Conservation (phyloP, 2,888 invertebrate genomes). For the Lacanobia wlatinum region DNA sequence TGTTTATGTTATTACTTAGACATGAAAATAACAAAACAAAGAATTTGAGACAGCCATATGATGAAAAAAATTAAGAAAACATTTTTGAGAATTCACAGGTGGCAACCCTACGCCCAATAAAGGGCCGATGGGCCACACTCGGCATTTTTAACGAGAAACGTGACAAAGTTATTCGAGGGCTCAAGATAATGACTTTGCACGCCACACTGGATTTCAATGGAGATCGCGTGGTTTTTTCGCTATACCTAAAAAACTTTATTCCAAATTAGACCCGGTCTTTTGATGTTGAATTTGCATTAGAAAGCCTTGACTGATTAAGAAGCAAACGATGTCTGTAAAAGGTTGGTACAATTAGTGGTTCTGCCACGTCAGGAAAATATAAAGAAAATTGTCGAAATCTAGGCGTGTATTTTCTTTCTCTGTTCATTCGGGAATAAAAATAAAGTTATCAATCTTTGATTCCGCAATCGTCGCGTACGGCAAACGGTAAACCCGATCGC, state of each 20-base stretch:
- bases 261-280: slow-evolving; percentile 25
- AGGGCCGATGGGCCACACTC: slow-evolving; percentile 55
- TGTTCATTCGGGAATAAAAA: too few relatives aligned
- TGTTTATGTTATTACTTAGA: too few relatives aligned
- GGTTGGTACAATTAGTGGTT: slow-evolving; percentile 24
- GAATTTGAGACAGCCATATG: too few relatives aligned
- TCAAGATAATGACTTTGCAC: slow-evolving; percentile 56
- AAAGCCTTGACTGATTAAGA: slow-evolving; percentile 32
- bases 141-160: slow-evolving; percentile 66
- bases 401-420: too few relatives aligned
- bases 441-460: too few relatives aligned
- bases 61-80: neutral
- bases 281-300: slow-evolving; percentile 46
- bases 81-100: neutral
- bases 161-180: slow-evolving; percentile 56
- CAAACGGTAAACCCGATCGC: too few relatives aligned
- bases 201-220: slow-evolving; percentile 36
- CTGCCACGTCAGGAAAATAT: neutral
- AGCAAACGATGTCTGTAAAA: slow-evolving; percentile 4
- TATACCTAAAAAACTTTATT: slow-evolving; percentile 34
- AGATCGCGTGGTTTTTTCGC: slow-evolving; percentile 23
- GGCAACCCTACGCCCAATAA: slow-evolving; percentile 48
- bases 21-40: too few relatives aligned
- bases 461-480: too few relatives aligned
- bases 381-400: neutral